Evolutionary conservation across 1,140 invertebrate genomes (phyloP).

Genomic region (Leptestheria dahalacensis): DNA sequence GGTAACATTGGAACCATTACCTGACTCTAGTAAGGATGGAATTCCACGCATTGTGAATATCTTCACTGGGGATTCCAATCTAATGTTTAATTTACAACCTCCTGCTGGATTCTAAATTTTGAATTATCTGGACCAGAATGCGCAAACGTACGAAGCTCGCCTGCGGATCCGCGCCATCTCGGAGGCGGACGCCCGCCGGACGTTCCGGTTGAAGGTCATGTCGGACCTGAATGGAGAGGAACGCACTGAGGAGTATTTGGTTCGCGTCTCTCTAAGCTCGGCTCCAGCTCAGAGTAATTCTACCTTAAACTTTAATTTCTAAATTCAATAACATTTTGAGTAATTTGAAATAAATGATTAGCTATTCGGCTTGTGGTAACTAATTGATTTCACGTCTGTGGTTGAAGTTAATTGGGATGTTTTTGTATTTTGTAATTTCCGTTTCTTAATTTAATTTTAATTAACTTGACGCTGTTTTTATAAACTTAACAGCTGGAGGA

Average conservation of each 20-base stretch:
- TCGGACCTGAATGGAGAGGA: conserved; percentile 1
- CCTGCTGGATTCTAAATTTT: no score
- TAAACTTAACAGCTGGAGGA: conserved; percentile 25
- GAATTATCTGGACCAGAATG: not conserved
- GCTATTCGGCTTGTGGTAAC: conserved; percentile 1
- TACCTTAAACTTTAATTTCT: not conserved
- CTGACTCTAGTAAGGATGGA: no score
- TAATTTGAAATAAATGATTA: conserved; percentile 1
- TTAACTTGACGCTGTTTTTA: conserved; percentile 2
- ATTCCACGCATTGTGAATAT: no score
- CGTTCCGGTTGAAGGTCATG: not conserved
- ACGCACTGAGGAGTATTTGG: not conserved
- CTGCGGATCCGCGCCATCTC: conserved; percentile 2
- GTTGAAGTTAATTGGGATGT: no score
- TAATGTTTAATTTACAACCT: no score
- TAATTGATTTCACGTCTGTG: no score
- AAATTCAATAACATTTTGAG: no score
- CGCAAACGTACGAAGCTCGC: not conserved
- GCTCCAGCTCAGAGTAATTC: conserved; percentile 5
- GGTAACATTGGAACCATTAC: no score
- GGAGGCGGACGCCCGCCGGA: conserved; percentile 4
- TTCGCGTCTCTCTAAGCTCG: not conserved
- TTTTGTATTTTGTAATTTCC: conserved; percentile 23
- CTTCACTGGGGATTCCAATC: no score
- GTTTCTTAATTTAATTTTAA: conserved; percentile 30